Conservation (phyloP, 2,797 vertebrate genomes). For the Phataginus tricuspis region DNA sequence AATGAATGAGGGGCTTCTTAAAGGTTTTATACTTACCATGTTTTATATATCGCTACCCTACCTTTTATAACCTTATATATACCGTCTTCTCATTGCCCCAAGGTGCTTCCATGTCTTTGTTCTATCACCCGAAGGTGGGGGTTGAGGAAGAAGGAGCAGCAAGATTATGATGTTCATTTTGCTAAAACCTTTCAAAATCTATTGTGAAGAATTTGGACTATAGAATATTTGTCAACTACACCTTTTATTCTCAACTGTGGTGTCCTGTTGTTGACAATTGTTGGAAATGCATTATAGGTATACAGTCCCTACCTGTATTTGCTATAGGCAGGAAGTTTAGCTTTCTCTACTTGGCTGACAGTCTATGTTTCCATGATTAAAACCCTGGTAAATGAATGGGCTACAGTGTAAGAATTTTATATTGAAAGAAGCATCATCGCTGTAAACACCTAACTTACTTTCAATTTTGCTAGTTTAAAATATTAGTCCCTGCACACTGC, state of each 20-base stretch:
- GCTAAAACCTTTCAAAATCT: background rate
- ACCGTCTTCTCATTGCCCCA: background rate
- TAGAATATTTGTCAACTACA: background rate
- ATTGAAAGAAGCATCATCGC: constrained; percentile 37
- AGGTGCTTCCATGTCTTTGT: background rate
- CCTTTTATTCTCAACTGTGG: background rate
- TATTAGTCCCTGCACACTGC: constrained; percentile 2
- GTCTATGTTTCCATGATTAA: constrained; percentile 25
- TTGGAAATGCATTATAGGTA: background rate
- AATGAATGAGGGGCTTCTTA: background rate
- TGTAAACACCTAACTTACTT: constrained; percentile 61
- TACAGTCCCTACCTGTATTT: background rate
- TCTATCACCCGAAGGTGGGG: background rate
- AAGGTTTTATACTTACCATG: background rate
- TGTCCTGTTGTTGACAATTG: background rate
- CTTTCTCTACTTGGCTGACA: constrained; percentile 56
- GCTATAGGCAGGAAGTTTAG: constrained; percentile 54
- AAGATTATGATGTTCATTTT: background rate
- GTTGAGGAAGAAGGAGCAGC: background rate
- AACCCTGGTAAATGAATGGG: constrained; percentile 19
- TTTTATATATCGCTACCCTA: too few relatives aligned
- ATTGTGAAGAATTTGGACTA: background rate
- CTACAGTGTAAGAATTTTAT: constrained; percentile 54
- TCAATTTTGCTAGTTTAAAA: constrained; percentile 59
- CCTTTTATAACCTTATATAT: too few relatives aligned